Evolutionary conservation across 2,888 invertebrate species (phyloP).

Genomic region (Cerastis rubricosa): DNA sequence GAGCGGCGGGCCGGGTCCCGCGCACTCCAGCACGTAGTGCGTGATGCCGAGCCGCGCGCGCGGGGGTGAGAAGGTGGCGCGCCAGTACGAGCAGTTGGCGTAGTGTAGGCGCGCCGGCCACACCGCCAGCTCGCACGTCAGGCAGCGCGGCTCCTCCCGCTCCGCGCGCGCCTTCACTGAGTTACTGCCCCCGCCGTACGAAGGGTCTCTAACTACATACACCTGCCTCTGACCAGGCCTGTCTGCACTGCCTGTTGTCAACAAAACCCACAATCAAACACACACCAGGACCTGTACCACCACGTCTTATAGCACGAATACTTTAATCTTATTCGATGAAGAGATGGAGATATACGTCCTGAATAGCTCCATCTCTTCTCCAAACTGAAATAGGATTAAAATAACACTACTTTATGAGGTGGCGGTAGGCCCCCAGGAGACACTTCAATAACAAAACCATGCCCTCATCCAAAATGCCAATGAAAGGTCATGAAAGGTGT

Average conservation of each 20-base stretch:
- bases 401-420: background rate
- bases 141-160: constrained; percentile 94
- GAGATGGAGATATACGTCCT: background rate
- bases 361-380: background rate
- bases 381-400: background rate
- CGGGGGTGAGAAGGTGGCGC: constrained; percentile 93
- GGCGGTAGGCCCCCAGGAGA: background rate
- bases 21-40: constrained; percentile 96
- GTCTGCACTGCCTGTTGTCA: constrained; percentile 93
- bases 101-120: constrained; percentile 95
- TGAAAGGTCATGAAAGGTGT: constrained; percentile 48
- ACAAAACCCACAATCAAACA: constrained; percentile 56
- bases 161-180: constrained; percentile 87
- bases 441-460: constrained; percentile 26
- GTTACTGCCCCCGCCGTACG: constrained; percentile 91
- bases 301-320: background rate
- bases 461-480: constrained; percentile 43
- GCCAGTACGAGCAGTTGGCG: constrained; percentile 96
- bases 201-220: constrained; percentile 95
- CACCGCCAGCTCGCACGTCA: constrained; percentile 96
- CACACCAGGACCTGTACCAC: constrained; percentile 39
- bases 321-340: background rate
- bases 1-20: constrained; percentile 97
- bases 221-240: constrained; percentile 97
- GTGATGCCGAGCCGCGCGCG: constrained; percentile 86